These are phyloP conservation scores for Ooceraea biroi DNA, from an alignment of 1,140 invertebrate genomes.

Conservation along the genomic window DNA sequence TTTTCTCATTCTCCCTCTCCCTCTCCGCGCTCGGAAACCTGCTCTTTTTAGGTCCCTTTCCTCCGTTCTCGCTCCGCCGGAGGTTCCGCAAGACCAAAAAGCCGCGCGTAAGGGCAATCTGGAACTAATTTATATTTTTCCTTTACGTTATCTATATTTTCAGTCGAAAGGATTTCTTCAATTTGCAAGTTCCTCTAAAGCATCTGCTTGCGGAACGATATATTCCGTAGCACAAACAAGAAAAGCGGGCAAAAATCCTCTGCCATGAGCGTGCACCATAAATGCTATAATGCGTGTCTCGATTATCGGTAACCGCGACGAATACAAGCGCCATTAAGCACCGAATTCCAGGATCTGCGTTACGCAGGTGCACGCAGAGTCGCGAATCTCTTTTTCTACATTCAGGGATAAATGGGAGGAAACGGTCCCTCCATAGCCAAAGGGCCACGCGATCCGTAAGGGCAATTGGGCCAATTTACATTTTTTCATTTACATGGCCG, in stretches of 20 bases:
- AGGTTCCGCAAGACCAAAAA: constrained; percentile 56
- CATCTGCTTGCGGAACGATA: too few relatives aligned
- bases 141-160: constrained; percentile 74
- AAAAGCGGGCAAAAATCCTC: not conserved
- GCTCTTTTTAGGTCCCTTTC: constrained; percentile 75
- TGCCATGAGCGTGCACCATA: not conserved
- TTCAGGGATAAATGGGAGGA: not conserved
- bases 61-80: constrained; percentile 53
- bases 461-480: constrained; percentile 63
- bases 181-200: too few relatives aligned
- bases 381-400: constrained; percentile 26
- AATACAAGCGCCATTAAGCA: constrained; percentile 37
- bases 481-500: constrained; percentile 62
- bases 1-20: constrained; percentile 63
- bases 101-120: constrained; percentile 72
- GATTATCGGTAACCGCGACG: not conserved
- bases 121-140: constrained; percentile 80
- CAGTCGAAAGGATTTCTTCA: too few relatives aligned
- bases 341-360: constrained; percentile 50
- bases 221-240: too few relatives aligned
- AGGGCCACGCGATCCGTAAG: constrained; percentile 56
- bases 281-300: not conserved
- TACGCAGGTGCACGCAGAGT: constrained; percentile 40
- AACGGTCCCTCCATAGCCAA: constrained; percentile 24
- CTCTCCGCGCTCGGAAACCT: constrained; percentile 50